Percentiles rank a stretch among this genome's conserved stretches.
Evolutionary conservation across 2,888 invertebrate genomes (phyloP).

Genomic region (Pterostichus madidus): DNA sequence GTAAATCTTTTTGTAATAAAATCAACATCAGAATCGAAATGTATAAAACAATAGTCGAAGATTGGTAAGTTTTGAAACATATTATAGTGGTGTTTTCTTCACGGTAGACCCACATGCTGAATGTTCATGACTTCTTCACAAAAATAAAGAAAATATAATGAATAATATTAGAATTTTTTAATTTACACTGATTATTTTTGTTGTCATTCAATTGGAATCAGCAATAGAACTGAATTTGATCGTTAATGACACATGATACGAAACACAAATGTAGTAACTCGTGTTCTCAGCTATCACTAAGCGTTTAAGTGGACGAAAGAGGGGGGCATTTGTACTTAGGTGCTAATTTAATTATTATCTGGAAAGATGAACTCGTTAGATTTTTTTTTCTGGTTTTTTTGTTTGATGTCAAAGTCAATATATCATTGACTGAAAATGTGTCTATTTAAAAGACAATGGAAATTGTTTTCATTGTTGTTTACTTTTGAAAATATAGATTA

Average conservation of each 20-base stretch:
- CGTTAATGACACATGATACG: not conserved
- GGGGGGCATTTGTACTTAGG: slow-evolving; percentile 35
- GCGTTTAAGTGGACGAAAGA: not conserved
- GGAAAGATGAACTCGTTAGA: slow-evolving; percentile 16
- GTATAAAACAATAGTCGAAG: slow-evolving; percentile 69
- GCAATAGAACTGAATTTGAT: not conserved
- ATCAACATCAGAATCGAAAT: slow-evolving; percentile 71
- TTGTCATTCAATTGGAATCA: not conserved
- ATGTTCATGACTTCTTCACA: slow-evolving; percentile 12
- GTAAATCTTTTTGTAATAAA: slow-evolving; percentile 72
- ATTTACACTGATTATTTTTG: slow-evolving; percentile 7
- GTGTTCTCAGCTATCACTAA: slow-evolving; percentile 16
- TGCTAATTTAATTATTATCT: slow-evolving; percentile 54
- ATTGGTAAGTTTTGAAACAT: slow-evolving; percentile 66
- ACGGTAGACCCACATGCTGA: slow-evolving; percentile 22
- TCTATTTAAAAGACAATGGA: not conserved
- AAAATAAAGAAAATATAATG: not conserved
- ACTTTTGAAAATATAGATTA: not conserved
- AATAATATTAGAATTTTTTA: not conserved
- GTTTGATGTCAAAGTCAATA: slow-evolving; percentile 23
- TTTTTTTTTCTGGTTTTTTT: not conserved
- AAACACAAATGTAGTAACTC: not conserved
- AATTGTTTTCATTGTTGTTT: not conserved
- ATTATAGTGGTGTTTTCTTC: slow-evolving; percentile 9
- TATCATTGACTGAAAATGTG: slow-evolving; percentile 6